Evolutionary conservation across 2,797 vertebrate genomes (phyloP).

Genomic region (Xerus rutilus): DNA sequence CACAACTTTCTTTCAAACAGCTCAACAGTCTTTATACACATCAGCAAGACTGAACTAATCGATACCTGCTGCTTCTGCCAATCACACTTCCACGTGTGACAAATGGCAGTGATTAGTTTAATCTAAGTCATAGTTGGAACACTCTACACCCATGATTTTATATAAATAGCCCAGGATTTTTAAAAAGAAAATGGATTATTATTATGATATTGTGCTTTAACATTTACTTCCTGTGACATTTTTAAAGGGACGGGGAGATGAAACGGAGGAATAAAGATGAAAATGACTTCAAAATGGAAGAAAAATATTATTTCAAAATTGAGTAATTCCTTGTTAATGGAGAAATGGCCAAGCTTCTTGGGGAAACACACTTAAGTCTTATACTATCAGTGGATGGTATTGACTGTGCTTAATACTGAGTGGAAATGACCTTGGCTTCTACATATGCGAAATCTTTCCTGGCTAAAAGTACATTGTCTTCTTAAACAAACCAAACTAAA

Average conservation of each 20-base stretch:
- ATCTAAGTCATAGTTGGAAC: background rate
- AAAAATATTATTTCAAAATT: background rate
- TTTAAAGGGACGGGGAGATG: background rate
- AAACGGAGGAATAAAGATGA: background rate
- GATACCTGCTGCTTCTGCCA: background rate
- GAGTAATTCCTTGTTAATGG: background rate
- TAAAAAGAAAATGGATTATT: background rate
- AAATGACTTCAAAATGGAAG: background rate
- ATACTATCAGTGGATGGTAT: background rate
- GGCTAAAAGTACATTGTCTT: background rate
- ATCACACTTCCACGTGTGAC: background rate
- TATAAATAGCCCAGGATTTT: constrained; percentile 25
- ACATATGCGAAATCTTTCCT: background rate
- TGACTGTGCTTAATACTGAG: background rate
- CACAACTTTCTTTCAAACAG: constrained; percentile 24
- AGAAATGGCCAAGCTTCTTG: background rate
- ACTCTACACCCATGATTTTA: background rate
- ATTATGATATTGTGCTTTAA: background rate
- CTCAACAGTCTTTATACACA: constrained; percentile 19
- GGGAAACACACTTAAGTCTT: background rate
- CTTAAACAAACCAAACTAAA: background rate
- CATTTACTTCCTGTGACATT: background rate
- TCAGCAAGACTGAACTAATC: background rate
- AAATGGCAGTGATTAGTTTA: background rate
- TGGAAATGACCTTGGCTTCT: background rate